phyloP scores from a whole-genome alignment of 2,888 invertebrate species.

The Esperia sulphurella region DNA sequence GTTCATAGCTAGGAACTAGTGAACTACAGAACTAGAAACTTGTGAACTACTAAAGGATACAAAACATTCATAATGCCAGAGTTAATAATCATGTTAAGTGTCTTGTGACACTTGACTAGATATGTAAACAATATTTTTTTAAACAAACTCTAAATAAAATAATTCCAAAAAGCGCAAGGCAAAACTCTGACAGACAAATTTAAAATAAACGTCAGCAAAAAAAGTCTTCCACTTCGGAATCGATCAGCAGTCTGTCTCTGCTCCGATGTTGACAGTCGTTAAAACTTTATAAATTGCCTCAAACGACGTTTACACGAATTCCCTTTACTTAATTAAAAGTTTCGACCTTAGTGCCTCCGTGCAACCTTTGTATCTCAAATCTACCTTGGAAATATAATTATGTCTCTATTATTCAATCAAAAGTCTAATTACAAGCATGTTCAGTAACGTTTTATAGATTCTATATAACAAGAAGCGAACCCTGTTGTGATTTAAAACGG shows the following conservation, averaged over 20 bases:
- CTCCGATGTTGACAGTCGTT: conserved; percentile 48
- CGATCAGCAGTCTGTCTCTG: conserved; percentile 15
- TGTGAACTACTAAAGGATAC: no score
- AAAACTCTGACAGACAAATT: conserved; percentile 7
- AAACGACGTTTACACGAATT: conserved; percentile 50
- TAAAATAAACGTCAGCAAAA: conserved; percentile 7
- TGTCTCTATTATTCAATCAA: background rate
- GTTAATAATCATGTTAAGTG: no score
- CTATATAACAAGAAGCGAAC: no score
- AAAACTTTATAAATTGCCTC: conserved; percentile 61
- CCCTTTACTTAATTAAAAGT: conserved; percentile 67
- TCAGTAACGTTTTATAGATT: no score
- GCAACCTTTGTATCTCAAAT: conserved; percentile 20
- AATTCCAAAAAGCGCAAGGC: background rate
- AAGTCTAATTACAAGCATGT: no score
- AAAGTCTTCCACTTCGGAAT: conserved; percentile 3
- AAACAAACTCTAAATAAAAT: background rate
- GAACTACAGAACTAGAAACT: no score
- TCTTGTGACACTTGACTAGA: no score
- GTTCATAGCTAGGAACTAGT: no score
- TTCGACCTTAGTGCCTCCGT: conserved; percentile 27
- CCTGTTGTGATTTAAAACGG: no score
- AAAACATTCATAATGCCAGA: no score
- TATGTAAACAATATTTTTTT: background rate
- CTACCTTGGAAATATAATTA: background rate